Conservation (phyloP, 2,113 vertebrate species). For the Vulpes vulpes region DNA sequence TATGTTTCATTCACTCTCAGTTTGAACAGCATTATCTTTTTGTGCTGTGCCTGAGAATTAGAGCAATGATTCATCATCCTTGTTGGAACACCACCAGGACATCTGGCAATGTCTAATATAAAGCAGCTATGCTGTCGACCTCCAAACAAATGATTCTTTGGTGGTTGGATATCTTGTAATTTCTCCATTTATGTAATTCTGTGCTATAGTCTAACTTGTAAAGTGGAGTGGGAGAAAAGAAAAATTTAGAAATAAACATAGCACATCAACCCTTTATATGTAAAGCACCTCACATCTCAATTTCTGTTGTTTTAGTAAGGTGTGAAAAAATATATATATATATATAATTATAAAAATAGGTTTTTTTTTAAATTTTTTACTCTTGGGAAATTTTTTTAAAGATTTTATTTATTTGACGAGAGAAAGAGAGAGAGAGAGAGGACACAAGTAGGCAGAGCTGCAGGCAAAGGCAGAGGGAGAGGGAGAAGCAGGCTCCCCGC, state of each 20-base stretch:
- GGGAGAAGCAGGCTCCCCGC: too few species aligned
- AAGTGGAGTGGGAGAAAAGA: background rate
- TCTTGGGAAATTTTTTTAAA: background rate
- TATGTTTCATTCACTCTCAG: slow-evolving; percentile 16
- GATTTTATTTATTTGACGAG: too few species aligned
- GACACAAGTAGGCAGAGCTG: too few species aligned
- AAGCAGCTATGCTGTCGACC: slow-evolving; percentile 42
- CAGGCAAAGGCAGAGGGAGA: too few species aligned
- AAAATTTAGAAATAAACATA: background rate
- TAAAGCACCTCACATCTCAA: slow-evolving; percentile 33
- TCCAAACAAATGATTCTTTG: background rate
- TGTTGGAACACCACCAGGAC: slow-evolving; percentile 18
- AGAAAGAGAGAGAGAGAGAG: too few species aligned
- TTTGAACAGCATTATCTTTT: slow-evolving; percentile 26
- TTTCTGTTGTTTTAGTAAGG: slow-evolving; percentile 12
- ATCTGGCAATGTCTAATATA: slow-evolving; percentile 33
- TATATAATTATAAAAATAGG: background rate
- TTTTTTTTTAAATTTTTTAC: slow-evolving; percentile 25
- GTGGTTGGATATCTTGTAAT: slow-evolving; percentile 39
- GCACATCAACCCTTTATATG: background rate
- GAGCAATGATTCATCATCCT: background rate
- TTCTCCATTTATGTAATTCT: slow-evolving; percentile 55
- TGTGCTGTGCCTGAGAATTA: slow-evolving; percentile 37
- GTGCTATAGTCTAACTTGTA: slow-evolving; percentile 19
- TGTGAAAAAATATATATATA: background rate